A percentile compares a stretch with the other conserved stretches of the same genome.
These are phyloP conservation scores for Corvus hawaiiensis DNA, from an alignment of 2,113 vertebrate species.

Conservation along the genomic window DNA sequence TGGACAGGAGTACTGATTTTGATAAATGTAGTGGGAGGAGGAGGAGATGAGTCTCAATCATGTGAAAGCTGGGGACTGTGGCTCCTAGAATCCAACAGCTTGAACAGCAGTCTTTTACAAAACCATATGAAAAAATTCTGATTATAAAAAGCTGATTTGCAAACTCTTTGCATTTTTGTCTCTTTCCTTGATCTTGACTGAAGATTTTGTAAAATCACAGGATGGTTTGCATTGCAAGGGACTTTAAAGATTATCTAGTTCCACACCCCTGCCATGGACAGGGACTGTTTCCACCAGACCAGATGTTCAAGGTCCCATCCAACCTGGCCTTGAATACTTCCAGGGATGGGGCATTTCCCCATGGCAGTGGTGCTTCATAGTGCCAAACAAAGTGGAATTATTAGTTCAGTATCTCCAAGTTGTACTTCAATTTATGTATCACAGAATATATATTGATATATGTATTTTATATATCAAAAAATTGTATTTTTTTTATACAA, in stretches of 20 bases:
- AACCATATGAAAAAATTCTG: accelerated
- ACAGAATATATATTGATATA: not conserved
- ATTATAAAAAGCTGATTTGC: not conserved
- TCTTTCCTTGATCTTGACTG: not conserved
- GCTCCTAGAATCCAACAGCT: not conserved
- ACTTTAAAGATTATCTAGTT: not conserved
- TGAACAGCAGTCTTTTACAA: not conserved
- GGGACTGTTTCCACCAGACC: not conserved
- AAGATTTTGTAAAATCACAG: not conserved
- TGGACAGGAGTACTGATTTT: not conserved
- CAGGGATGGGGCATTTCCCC: not conserved
- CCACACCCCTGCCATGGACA: no score
- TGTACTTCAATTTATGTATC: not conserved
- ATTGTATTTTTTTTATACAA: no score
- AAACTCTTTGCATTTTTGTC: not conserved
- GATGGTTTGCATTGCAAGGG: not conserved
- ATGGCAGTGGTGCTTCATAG: not conserved
- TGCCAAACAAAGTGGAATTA: not conserved
- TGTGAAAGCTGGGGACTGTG: not conserved
- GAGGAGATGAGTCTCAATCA: not conserved
- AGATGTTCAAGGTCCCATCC: not conserved
- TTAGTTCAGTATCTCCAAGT: not conserved
- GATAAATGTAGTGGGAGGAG: not conserved
- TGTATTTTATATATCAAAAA: no score
- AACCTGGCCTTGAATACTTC: not conserved